Evolutionary conservation across 2,797 vertebrate species (phyloP), one percentile per base, ranked within the genome.

Genomic region (Sebastes minor): DNA sequence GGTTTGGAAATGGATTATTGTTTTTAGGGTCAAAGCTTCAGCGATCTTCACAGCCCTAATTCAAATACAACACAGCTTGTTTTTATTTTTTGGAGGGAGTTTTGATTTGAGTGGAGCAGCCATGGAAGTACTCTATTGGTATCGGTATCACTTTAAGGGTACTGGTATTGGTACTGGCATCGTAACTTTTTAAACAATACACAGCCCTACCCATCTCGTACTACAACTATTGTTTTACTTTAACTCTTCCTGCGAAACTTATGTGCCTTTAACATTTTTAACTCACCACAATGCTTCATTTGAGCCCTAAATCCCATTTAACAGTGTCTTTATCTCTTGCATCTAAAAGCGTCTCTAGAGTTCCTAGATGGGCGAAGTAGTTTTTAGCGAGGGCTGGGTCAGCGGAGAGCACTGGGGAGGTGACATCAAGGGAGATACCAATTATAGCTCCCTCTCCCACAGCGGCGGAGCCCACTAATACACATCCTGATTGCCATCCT

Each of bases 361-460:
- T 79, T 88, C 62, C 38, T 71, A 7, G 57, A 85, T 86, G 79
- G 82, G 68, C 10, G 1, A 73, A 90, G 80, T 71, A 60, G 71
- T 88, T 93, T 91, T 85, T 80, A 85, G 86, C 57, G 56, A 87
- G 83, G 82, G 86, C 78, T 87, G 89, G 92, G 88, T 91, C 86
- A 91, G 86, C 62, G 25, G 63, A 67, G 76, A 77, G 55, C 20
- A 12, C 71, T 11, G 4, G 80, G 82, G 81, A 88, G 64, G 74
- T 33, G 89, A 84, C 87, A 87, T 92, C 89, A 79, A 90, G 90
- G 88, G 91, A 94, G 83, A 86, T 27, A 55, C 87, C 91, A 94
- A 90, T 93, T 92, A 93, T 92, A 94, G 85, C 78, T 87, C 66
- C 42, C 53, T 89, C 87, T 92, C 90, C 92, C 89, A 82, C 81